These are phyloP conservation scores for Ctenicera cuprea DNA, from an alignment of 2,888 invertebrate species.

Conservation along the genomic window DNA sequence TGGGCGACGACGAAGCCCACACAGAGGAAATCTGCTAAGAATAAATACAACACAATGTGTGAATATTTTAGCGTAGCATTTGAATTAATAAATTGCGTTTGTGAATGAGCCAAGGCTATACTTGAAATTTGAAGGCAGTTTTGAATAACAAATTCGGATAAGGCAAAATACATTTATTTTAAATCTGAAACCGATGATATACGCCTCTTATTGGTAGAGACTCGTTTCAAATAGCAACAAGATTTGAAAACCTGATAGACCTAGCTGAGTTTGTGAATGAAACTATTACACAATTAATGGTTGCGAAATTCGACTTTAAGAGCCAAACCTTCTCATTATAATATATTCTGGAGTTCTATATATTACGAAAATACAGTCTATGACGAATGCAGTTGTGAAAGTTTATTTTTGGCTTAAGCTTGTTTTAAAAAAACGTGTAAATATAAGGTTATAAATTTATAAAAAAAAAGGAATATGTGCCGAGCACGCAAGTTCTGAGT, in stretches of 20 bases:
- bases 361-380: slow-evolving; percentile 1
- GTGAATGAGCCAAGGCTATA: slow-evolving; percentile 24
- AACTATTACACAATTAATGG: slow-evolving; percentile 5
- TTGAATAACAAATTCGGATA: slow-evolving; percentile 6
- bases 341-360: not conserved
- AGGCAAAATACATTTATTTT: not conserved
- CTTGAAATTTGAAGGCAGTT: not conserved
- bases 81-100: slow-evolving; percentile 51
- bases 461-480: too few relatives aligned
- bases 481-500: too few relatives aligned
- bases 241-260: not conserved
- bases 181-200: not conserved
- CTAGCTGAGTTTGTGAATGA: slow-evolving; percentile 11
- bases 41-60: not conserved
- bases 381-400: not conserved
- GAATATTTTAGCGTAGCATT: slow-evolving; percentile 23
- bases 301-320: slow-evolving; percentile 1
- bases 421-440: too few relatives aligned
- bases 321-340: slow-evolving; percentile 17
- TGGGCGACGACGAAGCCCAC: slow-evolving; percentile 9
- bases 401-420: not conserved
- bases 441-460: too few relatives aligned
- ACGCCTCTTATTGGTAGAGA: not conserved
- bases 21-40: slow-evolving; percentile 1
- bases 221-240: not conserved